Evolutionary conservation across 2,113 vertebrate genomes (phyloP).

Genomic region (Mionectes macconnelli): DNA sequence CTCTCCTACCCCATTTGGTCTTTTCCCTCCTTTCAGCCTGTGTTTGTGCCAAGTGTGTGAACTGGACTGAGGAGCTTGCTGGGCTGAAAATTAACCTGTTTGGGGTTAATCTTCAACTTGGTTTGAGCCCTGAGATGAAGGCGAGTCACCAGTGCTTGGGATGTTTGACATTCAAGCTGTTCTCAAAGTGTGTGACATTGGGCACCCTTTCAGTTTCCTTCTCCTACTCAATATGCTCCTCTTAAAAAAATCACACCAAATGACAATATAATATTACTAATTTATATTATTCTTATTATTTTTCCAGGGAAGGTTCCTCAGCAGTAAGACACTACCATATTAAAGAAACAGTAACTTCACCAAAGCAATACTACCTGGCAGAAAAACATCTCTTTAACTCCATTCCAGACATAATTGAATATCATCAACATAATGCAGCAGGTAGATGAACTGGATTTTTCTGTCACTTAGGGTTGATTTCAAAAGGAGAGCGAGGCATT

Average conservation of each 20-base stretch:
- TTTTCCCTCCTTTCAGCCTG: neutral
- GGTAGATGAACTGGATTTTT: conserved; percentile 69
- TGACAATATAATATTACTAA: neutral
- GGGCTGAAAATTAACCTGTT: conserved; percentile 7
- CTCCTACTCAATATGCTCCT: neutral
- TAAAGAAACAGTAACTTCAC: conserved; percentile 77
- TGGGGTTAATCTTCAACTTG: neutral
- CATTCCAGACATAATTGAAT: conserved; percentile 91
- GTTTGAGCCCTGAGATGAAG: neutral
- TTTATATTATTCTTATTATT: neutral
- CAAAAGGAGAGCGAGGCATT: neutral
- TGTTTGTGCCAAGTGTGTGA: accelerated
- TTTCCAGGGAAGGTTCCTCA: conserved; percentile 76
- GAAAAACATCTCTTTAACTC: conserved; percentile 89
- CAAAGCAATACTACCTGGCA: conserved; percentile 85
- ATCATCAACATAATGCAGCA: conserved; percentile 94
- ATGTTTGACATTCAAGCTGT: neutral
- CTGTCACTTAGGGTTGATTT: neutral
- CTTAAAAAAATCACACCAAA: neutral
- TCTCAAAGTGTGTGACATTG: accelerated
- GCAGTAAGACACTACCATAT: conserved; percentile 87
- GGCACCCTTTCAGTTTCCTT: neutral
- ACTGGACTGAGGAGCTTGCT: neutral
- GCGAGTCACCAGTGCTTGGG: accelerated
- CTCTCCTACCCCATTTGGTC: accelerated